Base-by-base conservation (phyloP, 2,113 vertebrate species). In the Brachypteracias leptosomus region DNA sequence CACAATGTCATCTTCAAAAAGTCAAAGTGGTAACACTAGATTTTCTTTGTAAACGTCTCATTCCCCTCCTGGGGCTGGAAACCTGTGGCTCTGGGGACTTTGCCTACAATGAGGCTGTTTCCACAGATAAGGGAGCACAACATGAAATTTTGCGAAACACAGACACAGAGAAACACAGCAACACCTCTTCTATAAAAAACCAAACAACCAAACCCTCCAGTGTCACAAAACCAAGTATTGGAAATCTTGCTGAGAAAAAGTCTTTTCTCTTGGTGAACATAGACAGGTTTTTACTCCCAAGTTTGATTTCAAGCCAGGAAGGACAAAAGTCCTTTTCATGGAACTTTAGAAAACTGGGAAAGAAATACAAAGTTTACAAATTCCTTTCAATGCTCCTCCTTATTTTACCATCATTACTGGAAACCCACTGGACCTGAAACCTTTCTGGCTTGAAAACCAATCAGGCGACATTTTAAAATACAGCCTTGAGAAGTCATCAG, bases 271-370 rank as follows among this genome's bases (percentile, higher is more conserved):
- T 82, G 54, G 74, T 95, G 67, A 85, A 55, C 81, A 83, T 20
- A 88, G 87, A 65, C 22, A 35, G 11, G 14, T 76, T 93, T 89
- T 94, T 65, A 75, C 54, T 91, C 67, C 25, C 33, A 93, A 49
- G n/a, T 76, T 85, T 92, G 70, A 70, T 38, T 95, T 84, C 61
- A 62, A 77, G 74, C 78, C 75, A 89, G 82, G 58, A 95, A 95
- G 59, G 81, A 94, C 54, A 88, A 70, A 94, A 88, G 89, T 85
- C 66, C 71, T 95, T 96, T 91, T 90, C 94, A 96, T 77, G 29
- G 76, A 88, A 91, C 80, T 70, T 72, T 54, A 15, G 76, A 89
- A 82, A 89, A 75, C 49, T 88, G 42, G 62, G 81, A 85, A 92
- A 95, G 89, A 94, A 94, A 83, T 76, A 89, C 58, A 31, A 85